phyloP scores from a whole-genome alignment of 2,113 vertebrate species.

The Melanerpes aurifrons region DNA sequence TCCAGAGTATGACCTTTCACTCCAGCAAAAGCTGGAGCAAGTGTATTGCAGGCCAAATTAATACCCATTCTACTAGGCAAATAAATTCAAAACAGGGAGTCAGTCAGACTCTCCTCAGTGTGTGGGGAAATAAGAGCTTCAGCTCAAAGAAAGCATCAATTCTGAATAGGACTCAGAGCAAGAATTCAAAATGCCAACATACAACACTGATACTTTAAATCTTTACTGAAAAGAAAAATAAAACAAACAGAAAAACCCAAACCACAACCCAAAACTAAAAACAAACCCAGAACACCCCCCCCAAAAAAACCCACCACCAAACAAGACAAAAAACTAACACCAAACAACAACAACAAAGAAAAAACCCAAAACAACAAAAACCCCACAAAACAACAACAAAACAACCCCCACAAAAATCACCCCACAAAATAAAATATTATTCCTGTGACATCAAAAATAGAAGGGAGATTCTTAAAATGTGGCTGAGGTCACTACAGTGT shows the following conservation, averaged over 20 bases:
- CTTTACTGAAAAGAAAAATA: not conserved
- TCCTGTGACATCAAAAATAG: not conserved
- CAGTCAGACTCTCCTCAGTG: not conserved
- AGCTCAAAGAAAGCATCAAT: slow-evolving; percentile 8
- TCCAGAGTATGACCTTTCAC: slow-evolving; percentile 78
- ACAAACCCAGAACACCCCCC: no score
- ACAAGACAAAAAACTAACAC: no score
- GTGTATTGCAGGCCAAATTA: slow-evolving; percentile 76
- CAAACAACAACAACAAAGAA: no score
- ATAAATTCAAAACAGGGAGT: slow-evolving; percentile 75
- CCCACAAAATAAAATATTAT: not conserved
- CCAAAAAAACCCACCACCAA: not conserved
- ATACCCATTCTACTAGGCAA: slow-evolving; percentile 75
- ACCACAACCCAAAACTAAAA: not conserved
- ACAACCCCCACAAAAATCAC: not conserved
- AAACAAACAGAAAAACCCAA: not conserved
- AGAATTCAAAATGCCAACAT: not conserved
- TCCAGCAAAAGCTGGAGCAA: slow-evolving; percentile 79
- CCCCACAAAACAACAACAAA: not conserved
- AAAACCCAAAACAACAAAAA: not conserved
- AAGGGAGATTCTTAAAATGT: not conserved
- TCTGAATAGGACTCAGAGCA: not conserved
- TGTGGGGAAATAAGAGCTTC: slow-evolving; percentile 7
- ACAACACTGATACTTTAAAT: not conserved
- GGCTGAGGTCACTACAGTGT: not conserved